Evolutionary conservation across 1,140 invertebrate species (phyloP).

Genomic region (Aphis gossypii): DNA sequence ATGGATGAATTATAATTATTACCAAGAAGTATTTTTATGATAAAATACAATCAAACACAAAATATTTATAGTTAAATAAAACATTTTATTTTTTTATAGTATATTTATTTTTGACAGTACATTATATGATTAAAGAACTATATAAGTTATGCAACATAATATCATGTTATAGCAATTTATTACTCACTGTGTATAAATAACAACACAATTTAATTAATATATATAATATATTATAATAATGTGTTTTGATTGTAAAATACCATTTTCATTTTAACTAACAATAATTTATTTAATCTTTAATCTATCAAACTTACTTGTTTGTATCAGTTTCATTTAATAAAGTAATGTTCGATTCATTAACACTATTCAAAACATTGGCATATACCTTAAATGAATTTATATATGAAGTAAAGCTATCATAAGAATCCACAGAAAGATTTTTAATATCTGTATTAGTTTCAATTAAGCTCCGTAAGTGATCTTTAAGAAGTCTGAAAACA

Average conservation of each 20-base stretch:
- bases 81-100: too few relatives aligned
- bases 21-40: not conserved
- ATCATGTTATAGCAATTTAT: not conserved
- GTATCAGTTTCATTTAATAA: not conserved
- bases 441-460: conserved; percentile 28
- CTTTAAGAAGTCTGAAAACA: conserved; percentile 45
- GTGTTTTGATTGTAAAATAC: not conserved
- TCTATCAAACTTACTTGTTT: not conserved
- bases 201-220: not conserved
- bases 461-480: not conserved
- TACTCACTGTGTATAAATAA: not conserved
- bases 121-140: not conserved
- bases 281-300: not conserved
- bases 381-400: conserved; percentile 12
- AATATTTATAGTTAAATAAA: not conserved
- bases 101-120: not conserved
- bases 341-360: not conserved
- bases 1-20: not conserved
- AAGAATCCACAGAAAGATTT: not conserved
- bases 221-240: not conserved
- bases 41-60: not conserved
- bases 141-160: not conserved
- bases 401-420: not conserved
- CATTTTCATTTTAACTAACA: not conserved
- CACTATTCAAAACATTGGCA: conserved; percentile 21